These are phyloP conservation scores for Dolichomitus sp. DNA, from an alignment of 2,888 invertebrate genomes.

Conservation along the genomic window DNA sequence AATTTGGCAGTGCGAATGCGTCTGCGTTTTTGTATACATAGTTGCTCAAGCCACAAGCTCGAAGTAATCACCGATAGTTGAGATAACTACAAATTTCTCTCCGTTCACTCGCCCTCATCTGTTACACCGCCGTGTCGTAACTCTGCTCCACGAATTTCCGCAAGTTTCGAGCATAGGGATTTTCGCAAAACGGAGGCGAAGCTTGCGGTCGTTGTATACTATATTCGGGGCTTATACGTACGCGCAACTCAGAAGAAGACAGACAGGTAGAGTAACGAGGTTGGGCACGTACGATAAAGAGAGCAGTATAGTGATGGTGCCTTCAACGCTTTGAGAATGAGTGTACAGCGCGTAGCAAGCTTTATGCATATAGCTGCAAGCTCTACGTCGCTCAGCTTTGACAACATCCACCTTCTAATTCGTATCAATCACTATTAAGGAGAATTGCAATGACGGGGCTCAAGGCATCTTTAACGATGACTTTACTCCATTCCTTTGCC, in stretches of 20 bases:
- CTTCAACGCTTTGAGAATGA: conserved; percentile 27
- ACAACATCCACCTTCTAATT: conserved; percentile 68
- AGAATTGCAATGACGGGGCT: conserved; percentile 59
- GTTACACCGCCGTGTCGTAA: conserved; percentile 10
- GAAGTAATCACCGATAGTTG: conserved; percentile 10
- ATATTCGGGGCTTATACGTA: conserved; percentile 19
- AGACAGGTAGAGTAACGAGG: conserved; percentile 70
- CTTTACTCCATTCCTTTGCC: background rate
- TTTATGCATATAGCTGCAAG: conserved; percentile 25
- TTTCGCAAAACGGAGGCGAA: conserved; percentile 22
- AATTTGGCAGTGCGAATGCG: background rate
- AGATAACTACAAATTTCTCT: conserved; percentile 11
- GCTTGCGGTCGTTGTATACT: conserved; percentile 30
- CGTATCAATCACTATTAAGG: conserved; percentile 76
- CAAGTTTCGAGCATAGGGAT: conserved; percentile 27
- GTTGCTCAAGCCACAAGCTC: background rate
- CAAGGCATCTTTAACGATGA: conserved; percentile 42
- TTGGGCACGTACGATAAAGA: conserved; percentile 59
- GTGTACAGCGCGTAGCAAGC: conserved; percentile 16
- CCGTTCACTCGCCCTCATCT: conserved; percentile 11
- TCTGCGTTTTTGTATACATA: background rate
- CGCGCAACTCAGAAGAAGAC: conserved; percentile 49
- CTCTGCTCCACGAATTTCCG: conserved; percentile 31
- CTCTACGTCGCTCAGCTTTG: conserved; percentile 43
- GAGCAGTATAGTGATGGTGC: conserved; percentile 3